Conservation (phyloP, 2,888 invertebrate species). For the Erebia palarica region DNA sequence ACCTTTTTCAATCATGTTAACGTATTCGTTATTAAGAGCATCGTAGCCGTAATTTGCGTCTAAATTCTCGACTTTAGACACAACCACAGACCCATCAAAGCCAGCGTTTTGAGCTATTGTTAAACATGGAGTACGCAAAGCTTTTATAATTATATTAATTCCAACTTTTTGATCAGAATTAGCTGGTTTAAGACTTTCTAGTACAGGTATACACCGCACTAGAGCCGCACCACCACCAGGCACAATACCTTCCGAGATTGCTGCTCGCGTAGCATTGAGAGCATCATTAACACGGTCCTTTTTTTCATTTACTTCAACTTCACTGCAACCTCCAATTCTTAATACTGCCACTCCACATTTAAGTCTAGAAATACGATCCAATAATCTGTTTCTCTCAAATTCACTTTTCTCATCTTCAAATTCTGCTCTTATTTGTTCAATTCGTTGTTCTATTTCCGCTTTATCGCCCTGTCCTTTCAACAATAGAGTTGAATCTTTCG, state of each 20-base stretch:
- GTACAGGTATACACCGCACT: conserved; percentile 88
- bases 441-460: conserved; percentile 88
- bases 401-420: conserved; percentile 91
- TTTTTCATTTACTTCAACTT: conserved; percentile 96
- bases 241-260: conserved; percentile 97
- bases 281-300: conserved; percentile 98
- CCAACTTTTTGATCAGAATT: conserved; percentile 91
- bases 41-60: conserved; percentile 92
- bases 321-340: conserved; percentile 92
- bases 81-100: conserved; percentile 92
- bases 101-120: conserved; percentile 97
- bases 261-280: conserved; percentile 96
- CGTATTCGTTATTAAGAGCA: conserved; percentile 92
- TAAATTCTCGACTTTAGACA: conserved; percentile 92
- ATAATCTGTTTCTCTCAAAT: conserved; percentile 94
- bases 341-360: conserved; percentile 90
- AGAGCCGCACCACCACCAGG: conserved; percentile 97
- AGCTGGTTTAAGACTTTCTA: conserved; percentile 84
- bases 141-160: conserved; percentile 91
- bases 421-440: conserved; percentile 91
- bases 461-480: conserved; percentile 88
- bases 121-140: conserved; percentile 92
- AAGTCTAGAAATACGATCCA: conserved; percentile 93
- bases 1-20: conserved; percentile 94
- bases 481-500: conserved; percentile 94